Conservation (phyloP, 2,113 vertebrate genomes). For the Megaptera novaeangliae region DNA sequence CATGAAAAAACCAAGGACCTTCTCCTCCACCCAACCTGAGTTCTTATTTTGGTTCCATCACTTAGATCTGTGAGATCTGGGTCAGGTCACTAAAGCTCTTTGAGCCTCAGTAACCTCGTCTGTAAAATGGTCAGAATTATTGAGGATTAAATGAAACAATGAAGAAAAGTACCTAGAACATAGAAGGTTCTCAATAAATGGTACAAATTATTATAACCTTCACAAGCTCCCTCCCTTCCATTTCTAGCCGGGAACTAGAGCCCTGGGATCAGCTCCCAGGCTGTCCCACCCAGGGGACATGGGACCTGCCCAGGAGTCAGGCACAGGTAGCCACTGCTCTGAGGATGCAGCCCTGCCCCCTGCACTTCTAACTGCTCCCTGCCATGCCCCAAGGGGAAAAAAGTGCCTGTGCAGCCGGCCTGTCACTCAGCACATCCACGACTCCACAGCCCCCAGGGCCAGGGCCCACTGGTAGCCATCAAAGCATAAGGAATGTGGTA, state of each 20-base stretch:
- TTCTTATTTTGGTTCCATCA: background rate
- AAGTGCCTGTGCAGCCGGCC: background rate
- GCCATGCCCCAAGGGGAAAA: too few relatives aligned
- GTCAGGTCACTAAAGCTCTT: background rate
- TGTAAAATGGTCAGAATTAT: background rate
- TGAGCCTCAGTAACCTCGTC: background rate
- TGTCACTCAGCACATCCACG: background rate
- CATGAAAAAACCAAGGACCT: background rate
- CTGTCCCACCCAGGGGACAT: background rate
- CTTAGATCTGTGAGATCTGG: background rate
- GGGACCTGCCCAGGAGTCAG: background rate
- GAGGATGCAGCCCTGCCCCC: background rate
- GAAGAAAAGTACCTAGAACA: background rate
- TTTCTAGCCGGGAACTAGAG: background rate
- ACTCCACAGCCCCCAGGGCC: too few relatives aligned
- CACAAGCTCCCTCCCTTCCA: background rate
- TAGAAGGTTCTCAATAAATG: background rate
- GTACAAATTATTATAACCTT: background rate
- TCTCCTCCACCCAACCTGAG: background rate
- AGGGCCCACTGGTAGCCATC: background rate
- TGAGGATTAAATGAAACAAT: background rate
- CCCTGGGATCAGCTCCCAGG: background rate
- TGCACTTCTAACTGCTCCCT: background rate
- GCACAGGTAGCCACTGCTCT: background rate
- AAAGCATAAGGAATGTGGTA: background rate